Percentiles rank a stretch among this genome's conserved stretches.
Conservation (phyloP, 2,113 vertebrate species). For the Narcine bancroftii region DNA sequence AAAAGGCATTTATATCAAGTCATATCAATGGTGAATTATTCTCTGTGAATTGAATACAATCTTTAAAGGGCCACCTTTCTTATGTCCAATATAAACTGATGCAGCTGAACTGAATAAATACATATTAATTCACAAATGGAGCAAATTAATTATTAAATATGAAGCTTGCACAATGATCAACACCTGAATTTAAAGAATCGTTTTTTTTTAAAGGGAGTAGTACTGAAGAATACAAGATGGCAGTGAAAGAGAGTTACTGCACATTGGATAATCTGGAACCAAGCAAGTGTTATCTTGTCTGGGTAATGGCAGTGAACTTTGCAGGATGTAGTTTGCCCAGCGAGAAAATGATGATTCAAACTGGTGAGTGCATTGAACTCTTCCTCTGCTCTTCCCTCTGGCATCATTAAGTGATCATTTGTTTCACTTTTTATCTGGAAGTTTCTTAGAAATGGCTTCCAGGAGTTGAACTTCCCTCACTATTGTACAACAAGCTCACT, state of each 20-base stretch:
- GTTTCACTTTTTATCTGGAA: neutral
- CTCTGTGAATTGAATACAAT: neutral
- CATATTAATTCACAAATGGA: neutral
- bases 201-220: constrained; percentile 54
- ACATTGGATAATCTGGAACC: constrained; percentile 88
- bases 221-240: constrained; percentile 88
- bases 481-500: neutral
- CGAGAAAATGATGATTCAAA: constrained; percentile 76
- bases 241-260: constrained; percentile 91
- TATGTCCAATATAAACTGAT: neutral
- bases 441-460: neutral
- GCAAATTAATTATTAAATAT: neutral
- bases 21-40: neutral
- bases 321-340: constrained; percentile 90
- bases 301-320: constrained; percentile 95
- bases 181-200: neutral
- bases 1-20: neutral
- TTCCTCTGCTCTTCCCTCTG: neutral
- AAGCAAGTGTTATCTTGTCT: constrained; percentile 79
- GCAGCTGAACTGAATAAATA: neutral
- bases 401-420: neutral
- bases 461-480: neutral
- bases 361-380: constrained; percentile 62
- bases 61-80: neutral
- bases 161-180: neutral